These are phyloP conservation scores for Cydia fagiglandana DNA, from an alignment of 1,140 invertebrate genomes.

Conservation along the genomic window DNA sequence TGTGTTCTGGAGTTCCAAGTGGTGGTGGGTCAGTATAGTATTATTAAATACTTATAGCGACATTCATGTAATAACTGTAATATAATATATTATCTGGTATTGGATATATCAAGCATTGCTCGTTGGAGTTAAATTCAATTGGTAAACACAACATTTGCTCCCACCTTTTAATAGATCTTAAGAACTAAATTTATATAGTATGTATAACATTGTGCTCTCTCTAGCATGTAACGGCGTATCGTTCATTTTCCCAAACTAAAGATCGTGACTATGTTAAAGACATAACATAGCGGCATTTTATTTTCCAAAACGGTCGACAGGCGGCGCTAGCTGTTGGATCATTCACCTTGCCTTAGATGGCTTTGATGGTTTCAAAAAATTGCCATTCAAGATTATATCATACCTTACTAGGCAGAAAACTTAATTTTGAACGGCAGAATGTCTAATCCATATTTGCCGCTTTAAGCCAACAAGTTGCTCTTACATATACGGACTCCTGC, in stretches of 20 bases:
- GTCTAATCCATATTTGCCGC: background rate
- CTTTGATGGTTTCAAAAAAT: background rate
- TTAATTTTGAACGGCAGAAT: background rate
- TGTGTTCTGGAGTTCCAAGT: too few species aligned
- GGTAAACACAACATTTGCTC: background rate
- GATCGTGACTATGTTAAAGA: background rate
- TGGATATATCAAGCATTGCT: background rate
- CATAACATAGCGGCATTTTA: background rate
- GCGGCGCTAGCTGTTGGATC: constrained; percentile 15
- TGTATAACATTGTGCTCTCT: background rate
- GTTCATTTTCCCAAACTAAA: background rate
- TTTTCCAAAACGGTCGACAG: background rate
- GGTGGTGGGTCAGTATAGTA: background rate
- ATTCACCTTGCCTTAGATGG: constrained; percentile 4
- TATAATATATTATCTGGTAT: background rate
- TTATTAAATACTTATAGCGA: background rate
- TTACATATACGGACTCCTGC: constrained; percentile 16
- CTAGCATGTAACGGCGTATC: background rate
- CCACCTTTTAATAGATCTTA: background rate
- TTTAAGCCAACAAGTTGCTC: constrained; percentile 13
- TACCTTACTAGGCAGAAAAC: background rate
- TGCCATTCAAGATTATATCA: background rate
- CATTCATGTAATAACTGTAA: background rate
- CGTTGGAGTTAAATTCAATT: background rate
- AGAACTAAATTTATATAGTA: background rate